phyloP scores from a whole-genome alignment of 35 echinoderm and acorn worm genomes.

The Lytechinus variegatus region DNA sequence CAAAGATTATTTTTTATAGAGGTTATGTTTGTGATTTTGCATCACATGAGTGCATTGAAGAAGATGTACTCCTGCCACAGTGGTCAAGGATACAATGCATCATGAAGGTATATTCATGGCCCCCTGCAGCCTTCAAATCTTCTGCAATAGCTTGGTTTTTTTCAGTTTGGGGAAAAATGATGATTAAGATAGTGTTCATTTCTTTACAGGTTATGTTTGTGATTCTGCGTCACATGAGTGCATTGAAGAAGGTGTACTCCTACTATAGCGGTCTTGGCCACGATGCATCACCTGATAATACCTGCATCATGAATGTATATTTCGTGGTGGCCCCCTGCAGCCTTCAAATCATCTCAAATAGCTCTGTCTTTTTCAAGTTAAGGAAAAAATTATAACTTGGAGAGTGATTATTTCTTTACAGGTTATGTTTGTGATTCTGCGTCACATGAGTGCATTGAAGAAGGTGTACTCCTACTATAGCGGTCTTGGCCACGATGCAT shows the following conservation, averaged over 20 bases:
- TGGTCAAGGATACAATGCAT: too few species aligned
- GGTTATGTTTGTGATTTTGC: constrained; percentile 96
- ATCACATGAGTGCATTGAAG: constrained; percentile 82
- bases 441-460: constrained; percentile 85
- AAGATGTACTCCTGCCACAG: constrained; percentile 95
- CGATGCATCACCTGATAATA: constrained; percentile 91
- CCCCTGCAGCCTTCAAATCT: too few species aligned
- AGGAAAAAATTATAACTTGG: too few species aligned
- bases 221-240: constrained; percentile 82
- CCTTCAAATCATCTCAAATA: too few species aligned
- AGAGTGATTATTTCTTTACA: too few species aligned
- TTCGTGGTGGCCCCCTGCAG: too few species aligned
- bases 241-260: constrained; percentile 90
- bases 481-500: constrained; percentile 91
- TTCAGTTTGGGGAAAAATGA: too few species aligned
- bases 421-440: constrained; percentile 87
- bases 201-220: constrained; percentile 92
- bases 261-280: constrained; percentile 94
- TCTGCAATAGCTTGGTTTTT: too few species aligned
- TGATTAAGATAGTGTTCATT: background rate
- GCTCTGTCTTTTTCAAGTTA: too few species aligned
- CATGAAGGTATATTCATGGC: too few species aligned
- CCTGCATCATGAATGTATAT: constrained; percentile 84
- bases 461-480: constrained; percentile 96
- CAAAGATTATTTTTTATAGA: constrained; percentile 20